Evolutionary conservation across 1,140 invertebrate genomes (phyloP).

Genomic region (Zaprionus ghesquierei): DNA sequence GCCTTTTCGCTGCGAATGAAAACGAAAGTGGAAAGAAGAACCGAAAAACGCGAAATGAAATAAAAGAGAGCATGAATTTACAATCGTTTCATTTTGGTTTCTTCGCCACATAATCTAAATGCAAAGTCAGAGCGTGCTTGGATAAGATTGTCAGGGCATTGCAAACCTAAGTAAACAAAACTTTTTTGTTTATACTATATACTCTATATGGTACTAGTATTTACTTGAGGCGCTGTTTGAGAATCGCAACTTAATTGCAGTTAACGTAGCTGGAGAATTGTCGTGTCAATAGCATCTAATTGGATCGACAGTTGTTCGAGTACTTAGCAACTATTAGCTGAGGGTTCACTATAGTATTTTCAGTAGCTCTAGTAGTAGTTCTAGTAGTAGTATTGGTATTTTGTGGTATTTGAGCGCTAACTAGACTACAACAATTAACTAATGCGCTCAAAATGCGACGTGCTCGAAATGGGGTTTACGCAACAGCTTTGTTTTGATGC

Average conservation of each 20-base stretch:
- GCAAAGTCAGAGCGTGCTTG: slow-evolving; percentile 32
- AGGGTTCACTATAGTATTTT: background rate
- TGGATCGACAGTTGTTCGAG: slow-evolving; percentile 32
- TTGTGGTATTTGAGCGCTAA: slow-evolving; percentile 34
- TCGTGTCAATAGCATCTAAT: slow-evolving; percentile 41
- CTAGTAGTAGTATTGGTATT: slow-evolving; percentile 8
- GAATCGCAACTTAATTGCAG: background rate
- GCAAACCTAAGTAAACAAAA: slow-evolving; percentile 16
- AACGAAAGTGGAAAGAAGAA: slow-evolving; percentile 33
- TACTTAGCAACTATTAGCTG: slow-evolving; percentile 33
- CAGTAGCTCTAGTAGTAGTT: too few species aligned
- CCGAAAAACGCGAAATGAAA: slow-evolving; percentile 6
- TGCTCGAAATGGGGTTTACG: slow-evolving; percentile 23
- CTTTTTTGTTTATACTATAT: background rate
- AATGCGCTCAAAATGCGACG: slow-evolving; percentile 36
- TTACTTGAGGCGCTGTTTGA: background rate
- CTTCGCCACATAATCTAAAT: slow-evolving; percentile 13
- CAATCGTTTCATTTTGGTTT: background rate
- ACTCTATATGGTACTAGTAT: background rate
- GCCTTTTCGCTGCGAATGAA: slow-evolving; percentile 6
- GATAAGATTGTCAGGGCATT: slow-evolving; percentile 60
- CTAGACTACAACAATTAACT: slow-evolving; percentile 48
- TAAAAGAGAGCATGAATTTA: slow-evolving; percentile 5
- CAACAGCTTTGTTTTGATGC: slow-evolving; percentile 42
- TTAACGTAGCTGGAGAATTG: background rate